Evolutionary conservation across 2,797 vertebrate species (phyloP).

Genomic region (Tenualosa ilisha): DNA sequence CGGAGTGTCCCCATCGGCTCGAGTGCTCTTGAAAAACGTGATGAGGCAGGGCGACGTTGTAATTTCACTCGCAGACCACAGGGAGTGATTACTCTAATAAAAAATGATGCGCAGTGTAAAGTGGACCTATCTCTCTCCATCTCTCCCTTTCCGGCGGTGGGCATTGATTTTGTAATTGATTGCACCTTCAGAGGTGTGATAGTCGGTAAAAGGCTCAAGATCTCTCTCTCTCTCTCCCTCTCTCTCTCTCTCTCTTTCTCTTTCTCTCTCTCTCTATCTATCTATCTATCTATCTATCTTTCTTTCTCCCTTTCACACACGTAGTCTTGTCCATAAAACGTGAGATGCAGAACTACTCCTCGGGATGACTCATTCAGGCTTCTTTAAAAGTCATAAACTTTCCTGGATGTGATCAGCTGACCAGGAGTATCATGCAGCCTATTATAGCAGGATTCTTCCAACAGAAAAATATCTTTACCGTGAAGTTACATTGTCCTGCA

Average conservation of each 20-base stretch:
- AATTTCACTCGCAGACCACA: constrained; percentile 27
- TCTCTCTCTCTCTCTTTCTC: background rate
- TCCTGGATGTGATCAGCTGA: background rate
- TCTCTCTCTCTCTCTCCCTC: background rate
- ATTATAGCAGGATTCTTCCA: background rate
- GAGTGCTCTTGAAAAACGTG: constrained; percentile 80
- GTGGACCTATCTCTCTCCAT: constrained; percentile 32
- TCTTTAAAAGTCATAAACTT: background rate
- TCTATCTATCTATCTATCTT: no score
- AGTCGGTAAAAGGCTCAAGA: background rate
- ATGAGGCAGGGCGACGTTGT: constrained; percentile 53
- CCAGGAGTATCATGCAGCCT: background rate
- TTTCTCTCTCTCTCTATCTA: no score
- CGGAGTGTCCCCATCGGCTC: constrained; percentile 79
- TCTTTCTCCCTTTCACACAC: background rate
- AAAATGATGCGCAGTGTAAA: constrained; percentile 36
- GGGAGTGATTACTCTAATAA: constrained; percentile 53
- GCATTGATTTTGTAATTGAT: constrained; percentile 48
- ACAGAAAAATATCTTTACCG: background rate
- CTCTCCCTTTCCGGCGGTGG: constrained; percentile 28
- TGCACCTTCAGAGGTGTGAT: constrained; percentile 11
- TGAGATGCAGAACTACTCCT: background rate
- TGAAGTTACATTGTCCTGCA: no score
- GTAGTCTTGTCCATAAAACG: background rate
- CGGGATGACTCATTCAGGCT: background rate